phyloP scores from a whole-genome alignment of 2,888 invertebrate species.

The Lathronympha strigana region DNA sequence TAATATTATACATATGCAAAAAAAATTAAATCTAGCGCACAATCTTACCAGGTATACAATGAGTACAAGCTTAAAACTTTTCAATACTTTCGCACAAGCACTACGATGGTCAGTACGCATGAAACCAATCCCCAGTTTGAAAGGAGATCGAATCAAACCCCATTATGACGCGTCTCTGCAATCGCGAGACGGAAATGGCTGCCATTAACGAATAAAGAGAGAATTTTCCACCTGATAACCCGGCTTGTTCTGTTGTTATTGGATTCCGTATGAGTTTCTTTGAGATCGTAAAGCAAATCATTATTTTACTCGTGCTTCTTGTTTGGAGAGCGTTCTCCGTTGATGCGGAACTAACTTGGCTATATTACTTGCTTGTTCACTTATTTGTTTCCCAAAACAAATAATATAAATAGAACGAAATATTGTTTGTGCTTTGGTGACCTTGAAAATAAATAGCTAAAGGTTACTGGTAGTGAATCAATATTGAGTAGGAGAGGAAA shows the following conservation, averaged over 20 bases:
- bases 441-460: conserved; percentile 2
- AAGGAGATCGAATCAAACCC: conserved; percentile 71
- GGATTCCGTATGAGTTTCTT: conserved; percentile 53
- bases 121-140: conserved; percentile 64
- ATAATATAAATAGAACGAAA: too few species aligned
- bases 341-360: conserved; percentile 30
- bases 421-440: conserved; percentile 6
- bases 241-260: conserved; percentile 61
- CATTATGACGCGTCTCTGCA: conserved; percentile 62
- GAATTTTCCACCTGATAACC: conserved; percentile 69
- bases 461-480: neutral
- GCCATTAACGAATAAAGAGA: conserved; percentile 67
- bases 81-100: neutral
- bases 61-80: neutral
- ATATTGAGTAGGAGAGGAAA: too few species aligned
- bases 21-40: too few species aligned
- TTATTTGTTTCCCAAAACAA: conserved; percentile 20
- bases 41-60: neutral
- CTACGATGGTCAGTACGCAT: conserved; percentile 39
- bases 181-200: conserved; percentile 64
- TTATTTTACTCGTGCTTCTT: conserved; percentile 44
- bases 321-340: conserved; percentile 26
- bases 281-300: conserved; percentile 46
- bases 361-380: conserved; percentile 28
- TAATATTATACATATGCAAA: too few species aligned